Evolutionary conservation across 2,113 vertebrate species (phyloP).

Genomic region (Bos indicus): DNA sequence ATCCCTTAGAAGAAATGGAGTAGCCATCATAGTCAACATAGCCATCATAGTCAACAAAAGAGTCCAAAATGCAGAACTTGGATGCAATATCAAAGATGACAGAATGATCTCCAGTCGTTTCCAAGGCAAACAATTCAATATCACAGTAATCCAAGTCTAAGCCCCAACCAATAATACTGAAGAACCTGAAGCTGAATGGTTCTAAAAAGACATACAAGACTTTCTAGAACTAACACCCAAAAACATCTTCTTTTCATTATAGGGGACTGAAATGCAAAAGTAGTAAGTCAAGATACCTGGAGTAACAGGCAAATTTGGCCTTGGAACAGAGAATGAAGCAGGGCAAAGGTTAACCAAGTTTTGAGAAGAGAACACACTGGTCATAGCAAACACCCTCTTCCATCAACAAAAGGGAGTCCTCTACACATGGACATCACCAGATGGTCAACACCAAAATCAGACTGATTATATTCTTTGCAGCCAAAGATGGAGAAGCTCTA

Average conservation of each 20-base stretch:
- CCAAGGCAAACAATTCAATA: not conserved
- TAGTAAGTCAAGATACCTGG: not conserved
- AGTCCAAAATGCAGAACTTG: not conserved
- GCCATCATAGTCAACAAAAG: not conserved
- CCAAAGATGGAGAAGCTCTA: not conserved
- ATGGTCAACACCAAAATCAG: not conserved
- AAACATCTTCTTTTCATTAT: not conserved
- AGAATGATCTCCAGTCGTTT: not conserved
- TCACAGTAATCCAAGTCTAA: not conserved
- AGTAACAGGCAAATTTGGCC: not conserved
- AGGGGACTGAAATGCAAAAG: not conserved
- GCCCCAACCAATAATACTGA: not conserved
- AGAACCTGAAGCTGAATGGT: not conserved
- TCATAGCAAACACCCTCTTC: not conserved
- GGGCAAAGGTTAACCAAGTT: not conserved
- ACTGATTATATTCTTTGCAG: not conserved
- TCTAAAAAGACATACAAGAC: not conserved
- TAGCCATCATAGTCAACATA: not conserved
- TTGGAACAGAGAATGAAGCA: not conserved
- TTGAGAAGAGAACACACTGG: not conserved
- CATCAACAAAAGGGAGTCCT: not conserved
- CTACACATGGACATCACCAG: not conserved
- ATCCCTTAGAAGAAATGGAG: not conserved
- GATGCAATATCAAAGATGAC: not conserved
- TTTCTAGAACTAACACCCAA: not conserved